Evolutionary conservation across 2,888 invertebrate genomes (phyloP), one percentile per base, ranked within the genome.

Genomic region (Pachymerium ferrugineum): DNA sequence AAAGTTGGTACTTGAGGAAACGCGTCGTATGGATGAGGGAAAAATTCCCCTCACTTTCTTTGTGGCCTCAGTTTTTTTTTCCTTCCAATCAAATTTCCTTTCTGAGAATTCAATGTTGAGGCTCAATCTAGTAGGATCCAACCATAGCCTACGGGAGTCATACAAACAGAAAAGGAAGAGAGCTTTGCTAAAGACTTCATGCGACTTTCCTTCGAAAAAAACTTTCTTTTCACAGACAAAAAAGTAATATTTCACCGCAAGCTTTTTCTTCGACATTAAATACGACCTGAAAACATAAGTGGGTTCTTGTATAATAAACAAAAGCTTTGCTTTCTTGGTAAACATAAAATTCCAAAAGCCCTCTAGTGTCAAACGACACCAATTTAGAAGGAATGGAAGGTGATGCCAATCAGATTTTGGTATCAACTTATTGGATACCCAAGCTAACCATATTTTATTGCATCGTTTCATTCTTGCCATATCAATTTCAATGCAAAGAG

Each of bases 31-130:
- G 16, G 38, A 16, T 14, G 16, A 38, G 16, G 16, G 47, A 19
- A 16, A 47, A 0, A 47, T 3, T 47, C 10, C 19, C 47, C 47
- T 47, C 47, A 47, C 47, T 47, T n/a, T 42, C 42, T 42, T 42
- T 42, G 42, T 42, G 42, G 42, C n/a, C 42, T 14, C 42, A 19
- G n/a, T n/a, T n/a, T n/a, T 42, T 42, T 42, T 42, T 42, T 42
- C 42, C 42, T 42, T 47, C 47, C 47, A 47, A 47, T 47, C 47
- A 47, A 47, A 47, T 47, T 47, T 47, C 47, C 47, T 47, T 47
- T 47, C 19, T n/a, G 16, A 22, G 47, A 47, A 47, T 47, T 16
- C 47, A 19, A 19, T 16, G 22, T 47, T 8, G 19, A 42, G 19
- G 19, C 47, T 47, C 47, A 47, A 47, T 47, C n/a, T 5, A 47